Evolutionary conservation across 30 jellyfish, hydroid and myxozoan species (phyloP).

Genomic region (Turritopsis dohrnii): DNA sequence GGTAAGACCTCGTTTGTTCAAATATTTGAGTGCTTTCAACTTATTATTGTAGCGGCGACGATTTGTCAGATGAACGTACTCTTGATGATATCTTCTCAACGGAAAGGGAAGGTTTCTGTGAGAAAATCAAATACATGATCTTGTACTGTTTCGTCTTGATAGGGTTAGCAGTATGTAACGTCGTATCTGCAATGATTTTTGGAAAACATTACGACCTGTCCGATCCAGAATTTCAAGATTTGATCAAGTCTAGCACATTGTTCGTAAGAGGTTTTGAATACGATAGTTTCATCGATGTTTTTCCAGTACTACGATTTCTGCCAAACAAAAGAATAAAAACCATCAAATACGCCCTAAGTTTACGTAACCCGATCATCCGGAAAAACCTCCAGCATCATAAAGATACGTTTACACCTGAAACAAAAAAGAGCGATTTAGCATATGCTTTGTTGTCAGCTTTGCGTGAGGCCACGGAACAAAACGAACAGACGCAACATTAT

Average conservation of each 20-base stretch:
- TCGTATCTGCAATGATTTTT: slow-evolving; percentile 72
- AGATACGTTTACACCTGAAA: slow-evolving; percentile 33
- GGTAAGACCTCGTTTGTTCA: no score
- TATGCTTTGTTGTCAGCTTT: slow-evolving; percentile 60
- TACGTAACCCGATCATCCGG: slow-evolving; percentile 57
- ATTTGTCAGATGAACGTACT: no score
- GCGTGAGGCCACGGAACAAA: slow-evolving; percentile 57
- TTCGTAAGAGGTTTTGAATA: slow-evolving; percentile 77
- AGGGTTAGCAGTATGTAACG: slow-evolving; percentile 77
- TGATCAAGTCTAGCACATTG: slow-evolving; percentile 49
- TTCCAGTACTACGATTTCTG: slow-evolving; percentile 60
- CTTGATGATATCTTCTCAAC: no score
- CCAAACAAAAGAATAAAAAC: slow-evolving; percentile 61
- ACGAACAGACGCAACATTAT: slow-evolving; percentile 37
- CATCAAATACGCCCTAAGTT: slow-evolving; percentile 53
- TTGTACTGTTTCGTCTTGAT: no score
- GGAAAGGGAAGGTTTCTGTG: no score
- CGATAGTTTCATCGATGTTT: slow-evolving; percentile 70
- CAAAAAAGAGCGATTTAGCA: slow-evolving; percentile 55
- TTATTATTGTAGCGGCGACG: no score
- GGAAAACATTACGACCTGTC: slow-evolving; percentile 65
- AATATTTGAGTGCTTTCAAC: no score
- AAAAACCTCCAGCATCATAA: slow-evolving; percentile 55
- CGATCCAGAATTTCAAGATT: slow-evolving; percentile 64
- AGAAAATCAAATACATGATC: no score